Base-by-base conservation (phyloP, 2,113 vertebrate genomes). In the Myodes glareolus region DNA sequence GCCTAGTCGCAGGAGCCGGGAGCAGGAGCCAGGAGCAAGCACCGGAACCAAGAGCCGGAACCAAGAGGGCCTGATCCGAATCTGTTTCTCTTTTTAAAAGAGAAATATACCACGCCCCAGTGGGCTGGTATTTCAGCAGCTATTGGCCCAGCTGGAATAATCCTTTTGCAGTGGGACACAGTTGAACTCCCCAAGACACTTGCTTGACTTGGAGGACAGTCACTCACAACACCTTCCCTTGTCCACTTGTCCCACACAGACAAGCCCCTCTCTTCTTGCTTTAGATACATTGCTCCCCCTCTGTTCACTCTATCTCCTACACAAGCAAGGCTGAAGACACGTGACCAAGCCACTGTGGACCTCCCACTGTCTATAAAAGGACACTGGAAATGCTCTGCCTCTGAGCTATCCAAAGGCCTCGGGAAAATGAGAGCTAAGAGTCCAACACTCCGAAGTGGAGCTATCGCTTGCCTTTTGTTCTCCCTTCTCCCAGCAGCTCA, bases 401-500 rank as follows among this genome's bases (percentile, higher is more conserved):
- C 61, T 55, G 61, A 68, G 67, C 68, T 6, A 85, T 82, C 58
- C 68, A n/a, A 25, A 91, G 84, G 17, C 61, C 68, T 87, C 39
- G 0, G 10, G 55, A 95, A 86, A 91, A 58, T 8, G 36, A 88
- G 61, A 50, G 63, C 45, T 67, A 4, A 33, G 93, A 61, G 63
- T 92, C 81, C 63, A 87, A 82, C 89, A 11, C 68, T 82, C 75
- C 0, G 7, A 91, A 81, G 81, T 25, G 58, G 47, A 10, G 78
- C 94, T 88, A 3, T 36, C 13, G 0, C 39, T 17, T 0, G n/a
- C 50, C 68, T 98, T 98, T 97, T 97, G 96, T 98, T 97, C 98
- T 85, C 91, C 90, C 78, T 95, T 95, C 73, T 67, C 93, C 85
- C 5, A 4, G 94, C 68, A 96, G 96, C 96, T 97, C 96, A 81